A percentile compares a stretch with the other conserved stretches of the same genome.
phyloP scores from a whole-genome alignment of 2,797 vertebrate species.

The Hipposideros larvatus region DNA sequence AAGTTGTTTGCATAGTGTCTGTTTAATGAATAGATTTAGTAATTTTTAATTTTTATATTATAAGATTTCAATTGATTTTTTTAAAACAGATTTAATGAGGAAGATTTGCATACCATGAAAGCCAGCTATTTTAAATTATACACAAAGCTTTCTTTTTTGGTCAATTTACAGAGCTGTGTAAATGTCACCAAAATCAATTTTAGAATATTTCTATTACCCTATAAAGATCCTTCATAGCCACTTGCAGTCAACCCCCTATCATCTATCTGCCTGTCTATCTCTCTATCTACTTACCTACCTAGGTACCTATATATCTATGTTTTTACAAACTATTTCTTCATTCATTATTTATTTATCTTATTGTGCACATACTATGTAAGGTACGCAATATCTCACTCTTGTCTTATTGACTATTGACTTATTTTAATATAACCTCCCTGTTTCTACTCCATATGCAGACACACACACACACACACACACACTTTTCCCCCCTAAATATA shows the following conservation, averaged over 20 bases:
- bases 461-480: neutral
- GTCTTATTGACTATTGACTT: neutral
- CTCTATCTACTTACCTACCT: neutral
- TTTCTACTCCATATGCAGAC: neutral
- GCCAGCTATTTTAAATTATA: neutral
- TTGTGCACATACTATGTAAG: neutral
- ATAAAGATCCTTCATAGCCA: neutral
- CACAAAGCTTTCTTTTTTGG: neutral
- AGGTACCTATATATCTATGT: neutral
- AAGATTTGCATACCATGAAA: neutral
- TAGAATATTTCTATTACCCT: neutral
- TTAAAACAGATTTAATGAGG: neutral
- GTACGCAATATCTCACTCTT: neutral
- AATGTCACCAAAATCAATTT: neutral
- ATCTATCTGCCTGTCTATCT: neutral
- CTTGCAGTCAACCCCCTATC: neutral
- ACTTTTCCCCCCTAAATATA: neutral
- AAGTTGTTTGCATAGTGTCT: neutral
- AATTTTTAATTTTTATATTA: neutral
- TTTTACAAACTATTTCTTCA: neutral
- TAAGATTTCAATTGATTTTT: neutral
- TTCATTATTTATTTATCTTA: neutral
- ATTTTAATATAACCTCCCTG: neutral
- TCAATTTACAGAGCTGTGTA: neutral
- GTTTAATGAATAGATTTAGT: neutral